Conservation (phyloP, 2,113 vertebrate species). For the Myiozetetes cayanensis region DNA sequence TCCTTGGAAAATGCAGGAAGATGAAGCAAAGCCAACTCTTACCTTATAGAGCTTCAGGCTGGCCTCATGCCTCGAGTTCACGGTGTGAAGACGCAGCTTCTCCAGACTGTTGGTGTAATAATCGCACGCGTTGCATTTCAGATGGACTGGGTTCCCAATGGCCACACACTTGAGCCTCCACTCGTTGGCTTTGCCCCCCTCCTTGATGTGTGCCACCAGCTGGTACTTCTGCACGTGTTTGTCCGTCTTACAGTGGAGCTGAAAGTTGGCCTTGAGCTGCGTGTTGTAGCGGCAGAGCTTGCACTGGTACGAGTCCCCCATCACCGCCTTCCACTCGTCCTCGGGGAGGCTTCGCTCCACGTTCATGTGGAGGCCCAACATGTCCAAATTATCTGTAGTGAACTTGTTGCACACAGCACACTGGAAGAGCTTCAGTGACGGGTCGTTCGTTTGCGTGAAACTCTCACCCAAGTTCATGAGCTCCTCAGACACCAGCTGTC, state of each 20-base stretch:
- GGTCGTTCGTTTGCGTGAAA: slow-evolving; percentile 94
- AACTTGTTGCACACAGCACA: slow-evolving; percentile 98
- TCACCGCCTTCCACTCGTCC: slow-evolving; percentile 94
- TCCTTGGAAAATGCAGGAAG: neutral
- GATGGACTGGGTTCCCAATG: slow-evolving; percentile 95
- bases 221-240: slow-evolving; percentile 98
- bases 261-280: slow-evolving; percentile 98
- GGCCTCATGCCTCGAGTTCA: slow-evolving; percentile 94
- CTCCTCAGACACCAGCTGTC: slow-evolving; percentile 97
- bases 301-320: slow-evolving; percentile 97
- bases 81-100: slow-evolving; percentile 95
- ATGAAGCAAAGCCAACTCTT: slow-evolving; percentile 51
- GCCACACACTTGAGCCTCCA: slow-evolving; percentile 98
- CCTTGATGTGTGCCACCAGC: slow-evolving; percentile 98
- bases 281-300: slow-evolving; percentile 98
- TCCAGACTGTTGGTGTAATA: slow-evolving; percentile 99
- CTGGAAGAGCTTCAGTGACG: slow-evolving; percentile 97
- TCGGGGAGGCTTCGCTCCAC: slow-evolving; percentile 92
- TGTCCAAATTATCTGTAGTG: slow-evolving; percentile 96
- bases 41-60: slow-evolving; percentile 99
- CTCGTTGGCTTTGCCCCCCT: slow-evolving; percentile 96
- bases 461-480: slow-evolving; percentile 97
- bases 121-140: slow-evolving; percentile 98
- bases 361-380: slow-evolving; percentile 96
- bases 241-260: slow-evolving; percentile 98